Base-by-base conservation (phyloP, 2,797 vertebrate genomes). In the Muscicapa striata region DNA sequence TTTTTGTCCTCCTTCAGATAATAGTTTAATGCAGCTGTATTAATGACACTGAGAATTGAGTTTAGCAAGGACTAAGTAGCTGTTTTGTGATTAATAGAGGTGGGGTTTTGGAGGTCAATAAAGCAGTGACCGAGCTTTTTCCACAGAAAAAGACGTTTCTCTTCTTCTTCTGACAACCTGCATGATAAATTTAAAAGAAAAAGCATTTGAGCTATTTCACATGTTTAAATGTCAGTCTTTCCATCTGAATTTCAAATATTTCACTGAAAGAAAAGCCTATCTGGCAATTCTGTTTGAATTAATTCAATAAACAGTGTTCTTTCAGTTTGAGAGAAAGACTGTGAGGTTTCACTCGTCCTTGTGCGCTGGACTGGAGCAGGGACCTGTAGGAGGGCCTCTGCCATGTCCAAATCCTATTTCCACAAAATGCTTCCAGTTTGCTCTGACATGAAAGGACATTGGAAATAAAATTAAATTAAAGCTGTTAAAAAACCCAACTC, bases 231-330 rank as follows among this genome's bases (percentile, higher is more conserved):
- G 78, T 94, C 51, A 74, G 36, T 72, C 51, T 15, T 83, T 88
- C 78, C 36, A 89, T 95, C 81, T 94, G 91, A 93, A 89, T 89
- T 95, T 70, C 72, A 94, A 59, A 85, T 90, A 75, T 68, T 87
- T 87, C 45, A 52, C 43, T 81, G 86, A 69, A 93, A 90, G 90
- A 75, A 91, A 84, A 61, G 43, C 34, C 67, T 68, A 95, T 51
- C 40, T 15, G 40, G 62, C 46, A 49, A 16, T 49, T 27, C 26
- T 27, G 73, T 67, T 68, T 87, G 68, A 82, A 57, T 83, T 81
- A 7, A 26, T 82, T 90, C 46, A 90, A 9, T 84, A 84, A 84
- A 59, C 15, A 84, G 79, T 27, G 2, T 22, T 76, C 41, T 85
- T 94, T 74, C 27, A 70, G 49, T 27, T 3, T 75, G 74, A 61